Percentiles rank a stretch among this genome's conserved stretches.
These are phyloP conservation scores for Platynereis dumerilii DNA, from an alignment of 2,888 invertebrate species.

Conservation along the genomic window DNA sequence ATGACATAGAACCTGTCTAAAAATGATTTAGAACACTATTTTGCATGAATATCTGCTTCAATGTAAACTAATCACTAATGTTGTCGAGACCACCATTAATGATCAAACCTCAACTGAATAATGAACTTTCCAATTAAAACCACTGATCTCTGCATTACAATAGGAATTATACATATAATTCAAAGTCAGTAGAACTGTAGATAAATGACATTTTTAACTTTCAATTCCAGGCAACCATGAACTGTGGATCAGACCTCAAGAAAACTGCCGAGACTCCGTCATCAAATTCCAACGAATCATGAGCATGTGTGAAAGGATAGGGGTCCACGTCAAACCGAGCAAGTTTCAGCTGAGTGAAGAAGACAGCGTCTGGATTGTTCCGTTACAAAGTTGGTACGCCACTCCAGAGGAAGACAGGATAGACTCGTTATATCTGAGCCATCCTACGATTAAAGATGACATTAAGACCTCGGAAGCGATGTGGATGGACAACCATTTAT, in stretches of 20 bases:
- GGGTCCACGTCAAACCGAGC: slow-evolving; percentile 32
- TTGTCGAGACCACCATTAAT: too few relatives aligned
- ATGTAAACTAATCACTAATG: too few relatives aligned
- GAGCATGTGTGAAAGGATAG: slow-evolving; percentile 34
- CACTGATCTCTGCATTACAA: too few relatives aligned
- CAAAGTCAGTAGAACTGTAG: too few relatives aligned
- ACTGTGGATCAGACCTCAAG: slow-evolving; percentile 37
- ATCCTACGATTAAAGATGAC: slow-evolving; percentile 28
- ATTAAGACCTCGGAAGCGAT: slow-evolving; percentile 9
- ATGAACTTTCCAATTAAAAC: too few relatives aligned
- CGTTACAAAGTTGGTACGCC: slow-evolving; percentile 42
- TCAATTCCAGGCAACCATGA: slow-evolving; percentile 43
- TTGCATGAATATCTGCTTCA: too few relatives aligned
- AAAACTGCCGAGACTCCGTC: slow-evolving; percentile 32
- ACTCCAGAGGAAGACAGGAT: slow-evolving; percentile 40
- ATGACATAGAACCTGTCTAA: too few relatives aligned
- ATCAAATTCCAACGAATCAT: slow-evolving; percentile 38
- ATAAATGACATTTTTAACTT: too few relatives aligned
- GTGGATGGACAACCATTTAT: slow-evolving; percentile 44
- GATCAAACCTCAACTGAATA: too few relatives aligned
- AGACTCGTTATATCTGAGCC: slow-evolving; percentile 36
- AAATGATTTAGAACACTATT: too few relatives aligned
- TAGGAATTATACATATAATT: too few relatives aligned
- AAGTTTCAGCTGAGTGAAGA: not conserved
- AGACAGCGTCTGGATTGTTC: slow-evolving; percentile 37